Percentiles rank a stretch among this genome's conserved stretches.
Evolutionary conservation across 2,113 vertebrate genomes (phyloP).

Genomic region (Clinocottus analis): DNA sequence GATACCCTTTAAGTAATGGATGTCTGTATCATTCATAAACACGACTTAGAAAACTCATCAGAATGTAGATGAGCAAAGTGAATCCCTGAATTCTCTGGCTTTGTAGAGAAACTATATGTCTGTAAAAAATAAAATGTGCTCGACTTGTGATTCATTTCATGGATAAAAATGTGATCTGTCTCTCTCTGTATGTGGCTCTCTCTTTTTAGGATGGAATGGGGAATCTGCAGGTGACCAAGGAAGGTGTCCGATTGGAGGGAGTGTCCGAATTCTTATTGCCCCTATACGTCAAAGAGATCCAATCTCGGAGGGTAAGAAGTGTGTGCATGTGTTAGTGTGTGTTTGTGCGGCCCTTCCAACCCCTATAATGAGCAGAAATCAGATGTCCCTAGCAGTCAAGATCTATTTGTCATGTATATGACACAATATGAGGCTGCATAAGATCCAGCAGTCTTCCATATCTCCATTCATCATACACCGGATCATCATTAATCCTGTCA

Average conservation of each 20-base stretch:
- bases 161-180: slow-evolving; percentile 9
- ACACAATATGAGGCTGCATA: slow-evolving; percentile 21
- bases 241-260: slow-evolving; percentile 94
- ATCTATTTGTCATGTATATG: slow-evolving; percentile 35
- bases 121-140: not conserved
- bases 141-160: not conserved
- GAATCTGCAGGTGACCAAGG: slow-evolving; percentile 93
- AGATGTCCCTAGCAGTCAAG: slow-evolving; percentile 18
- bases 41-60: not conserved
- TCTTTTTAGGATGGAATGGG: slow-evolving; percentile 93
- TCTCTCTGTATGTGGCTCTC: not conserved
- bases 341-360: not conserved
- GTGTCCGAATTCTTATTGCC: slow-evolving; percentile 96
- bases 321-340: not conserved
- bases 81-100: not conserved
- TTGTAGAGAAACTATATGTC: not conserved
- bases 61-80: not conserved
- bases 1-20: not conserved
- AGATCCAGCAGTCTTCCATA: slow-evolving; percentile 19
- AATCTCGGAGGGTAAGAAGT: slow-evolving; percentile 92
- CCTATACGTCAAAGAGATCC: slow-evolving; percentile 97
- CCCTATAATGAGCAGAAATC: slow-evolving; percentile 33
- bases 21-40: not conserved
- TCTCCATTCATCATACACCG: slow-evolving; percentile 51
- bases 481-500: slow-evolving; percentile 40